A percentile compares a stretch with the other conserved stretches of the same genome.
These are phyloP conservation scores for Origma solitaria DNA, from an alignment of 2,113 vertebrate species.

Conservation along the genomic window DNA sequence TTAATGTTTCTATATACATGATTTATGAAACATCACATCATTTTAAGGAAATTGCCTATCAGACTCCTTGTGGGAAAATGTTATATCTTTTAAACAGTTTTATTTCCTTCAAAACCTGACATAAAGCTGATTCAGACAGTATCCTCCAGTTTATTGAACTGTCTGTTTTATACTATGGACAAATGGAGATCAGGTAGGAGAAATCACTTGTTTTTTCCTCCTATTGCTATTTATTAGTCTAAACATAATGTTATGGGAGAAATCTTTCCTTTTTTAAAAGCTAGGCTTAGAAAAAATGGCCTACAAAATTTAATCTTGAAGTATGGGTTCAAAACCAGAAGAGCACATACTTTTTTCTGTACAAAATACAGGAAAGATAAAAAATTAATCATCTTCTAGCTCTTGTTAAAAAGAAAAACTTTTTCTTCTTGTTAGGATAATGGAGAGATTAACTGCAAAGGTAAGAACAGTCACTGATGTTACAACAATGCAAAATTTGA, in stretches of 20 bases:
- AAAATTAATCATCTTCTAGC: not conserved
- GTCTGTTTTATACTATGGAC: not conserved
- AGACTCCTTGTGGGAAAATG: not conserved
- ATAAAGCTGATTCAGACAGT: not conserved
- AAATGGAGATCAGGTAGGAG: not conserved
- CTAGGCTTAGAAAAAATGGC: not conserved
- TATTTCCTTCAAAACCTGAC: not conserved
- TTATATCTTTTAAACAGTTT: not conserved
- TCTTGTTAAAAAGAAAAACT: not conserved
- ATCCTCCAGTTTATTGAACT: not conserved
- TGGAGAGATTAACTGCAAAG: not conserved
- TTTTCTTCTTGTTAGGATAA: not conserved
- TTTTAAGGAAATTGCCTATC: not conserved
- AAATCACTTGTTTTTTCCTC: not conserved
- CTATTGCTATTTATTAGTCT: not conserved
- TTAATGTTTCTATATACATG: not conserved
- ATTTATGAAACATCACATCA: not conserved
- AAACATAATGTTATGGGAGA: not conserved
- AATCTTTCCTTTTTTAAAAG: not conserved
- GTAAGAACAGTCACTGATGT: not conserved
- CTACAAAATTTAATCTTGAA: not conserved
- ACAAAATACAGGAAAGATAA: not conserved
- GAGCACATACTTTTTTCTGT: not conserved
- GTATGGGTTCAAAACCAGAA: not conserved
- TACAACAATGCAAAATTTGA: not conserved